These are phyloP conservation scores for Pemphigus obesinymphae DNA, from an alignment of 1,140 invertebrate genomes.

Conservation along the genomic window DNA sequence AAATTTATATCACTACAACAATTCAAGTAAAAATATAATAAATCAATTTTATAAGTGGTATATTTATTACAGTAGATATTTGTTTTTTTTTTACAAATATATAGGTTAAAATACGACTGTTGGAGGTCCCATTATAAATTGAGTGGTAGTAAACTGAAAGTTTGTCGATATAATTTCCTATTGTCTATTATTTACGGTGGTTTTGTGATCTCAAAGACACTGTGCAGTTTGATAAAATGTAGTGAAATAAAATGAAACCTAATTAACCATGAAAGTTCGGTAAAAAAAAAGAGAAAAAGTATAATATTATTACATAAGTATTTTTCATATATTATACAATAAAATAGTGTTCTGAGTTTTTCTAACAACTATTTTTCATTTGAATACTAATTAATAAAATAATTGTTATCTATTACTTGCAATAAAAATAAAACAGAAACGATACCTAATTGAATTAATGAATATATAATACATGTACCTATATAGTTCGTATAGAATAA, in stretches of 20 bases:
- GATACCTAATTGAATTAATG: too few species aligned
- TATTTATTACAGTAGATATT: not conserved
- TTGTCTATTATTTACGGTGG: not conserved
- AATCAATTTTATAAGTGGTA: not conserved
- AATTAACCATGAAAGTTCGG: not conserved
- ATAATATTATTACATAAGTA: too few species aligned
- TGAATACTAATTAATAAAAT: too few species aligned
- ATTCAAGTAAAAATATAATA: not conserved
- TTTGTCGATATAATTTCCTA: slow-evolving; percentile 12
- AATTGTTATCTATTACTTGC: too few species aligned
- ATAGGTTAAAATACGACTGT: not conserved
- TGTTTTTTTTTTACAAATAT: not conserved
- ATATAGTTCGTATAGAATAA: too few species aligned
- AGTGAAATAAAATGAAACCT: not conserved
- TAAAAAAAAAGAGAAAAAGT: not conserved
- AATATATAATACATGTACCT: too few species aligned
- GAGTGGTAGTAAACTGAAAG: slow-evolving; percentile 6
- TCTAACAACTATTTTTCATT: not conserved
- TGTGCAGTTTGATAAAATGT: not conserved
- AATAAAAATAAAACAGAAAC: too few species aligned
- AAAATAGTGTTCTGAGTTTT: too few species aligned
- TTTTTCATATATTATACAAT: not conserved
- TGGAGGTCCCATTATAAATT: slow-evolving; percentile 11
- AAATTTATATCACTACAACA: not conserved
- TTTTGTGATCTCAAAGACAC: not conserved